Conservation (phyloP, 2,797 vertebrate genomes). For the Hyperoplus lanceolatus region DNA sequence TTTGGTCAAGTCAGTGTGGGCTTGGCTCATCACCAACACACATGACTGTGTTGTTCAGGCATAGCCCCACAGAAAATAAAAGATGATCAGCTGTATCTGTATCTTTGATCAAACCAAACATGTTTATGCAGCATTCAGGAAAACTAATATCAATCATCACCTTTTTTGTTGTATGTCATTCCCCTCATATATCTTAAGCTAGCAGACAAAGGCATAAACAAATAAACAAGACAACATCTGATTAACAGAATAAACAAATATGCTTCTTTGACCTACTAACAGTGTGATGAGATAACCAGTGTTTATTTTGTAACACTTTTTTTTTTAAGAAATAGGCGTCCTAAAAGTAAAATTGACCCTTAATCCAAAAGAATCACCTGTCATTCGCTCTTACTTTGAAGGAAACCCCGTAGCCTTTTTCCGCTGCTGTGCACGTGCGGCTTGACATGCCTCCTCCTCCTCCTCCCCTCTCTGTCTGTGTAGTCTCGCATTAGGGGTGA, state of each 20-base stretch:
- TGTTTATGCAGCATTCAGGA: not conserved
- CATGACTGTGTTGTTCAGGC: not conserved
- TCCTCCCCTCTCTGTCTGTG: constrained; percentile 5
- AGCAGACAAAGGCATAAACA: not conserved
- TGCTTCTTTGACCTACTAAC: constrained; percentile 46
- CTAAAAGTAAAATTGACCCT: not conserved
- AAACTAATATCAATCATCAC: too few relatives aligned
- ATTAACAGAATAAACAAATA: constrained; percentile 19
- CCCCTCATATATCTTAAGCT: too few relatives aligned
- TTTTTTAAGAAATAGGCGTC: constrained; percentile 56
- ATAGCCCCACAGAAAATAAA: not conserved
- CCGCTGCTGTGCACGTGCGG: not conserved
- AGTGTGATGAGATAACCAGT: constrained; percentile 49
- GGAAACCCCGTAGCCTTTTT: fast-evolving
- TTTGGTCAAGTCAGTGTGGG: not conserved
- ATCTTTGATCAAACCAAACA: not conserved
- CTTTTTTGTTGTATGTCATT: too few relatives aligned
- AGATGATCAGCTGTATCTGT: not conserved
- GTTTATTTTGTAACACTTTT: not conserved
- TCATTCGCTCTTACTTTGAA: constrained; percentile 69
- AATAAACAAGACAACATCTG: not conserved
- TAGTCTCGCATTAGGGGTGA: constrained; percentile 39
- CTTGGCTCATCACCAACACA: not conserved
- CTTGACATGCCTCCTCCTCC: constrained; percentile 60
- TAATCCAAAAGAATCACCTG: not conserved